Conservation (phyloP, 2,113 vertebrate species). For the Argyrosomus japonicus region DNA sequence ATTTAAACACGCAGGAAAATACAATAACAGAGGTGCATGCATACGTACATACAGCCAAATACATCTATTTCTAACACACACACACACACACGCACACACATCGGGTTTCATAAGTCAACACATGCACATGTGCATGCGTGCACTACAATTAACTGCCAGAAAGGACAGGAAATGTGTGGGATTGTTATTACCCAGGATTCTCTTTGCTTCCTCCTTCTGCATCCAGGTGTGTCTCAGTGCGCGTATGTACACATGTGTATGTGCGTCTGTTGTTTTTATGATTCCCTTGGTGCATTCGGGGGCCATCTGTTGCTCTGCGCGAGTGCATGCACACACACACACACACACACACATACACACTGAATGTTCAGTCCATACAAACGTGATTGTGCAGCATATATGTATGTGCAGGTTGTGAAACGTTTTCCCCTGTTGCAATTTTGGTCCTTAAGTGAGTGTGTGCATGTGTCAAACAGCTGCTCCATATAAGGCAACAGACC, state of each 20-base stretch:
- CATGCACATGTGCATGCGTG: background rate
- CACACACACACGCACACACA: background rate
- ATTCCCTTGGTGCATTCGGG: background rate
- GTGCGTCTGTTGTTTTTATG: conserved; percentile 10
- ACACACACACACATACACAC: background rate
- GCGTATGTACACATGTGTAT: background rate
- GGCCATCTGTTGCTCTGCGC: conserved; percentile 17
- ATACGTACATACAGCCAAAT: rapidly evolving
- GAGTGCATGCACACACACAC: background rate
- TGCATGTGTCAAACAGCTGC: conserved; percentile 32
- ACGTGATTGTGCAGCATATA: background rate
- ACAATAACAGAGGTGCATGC: background rate
- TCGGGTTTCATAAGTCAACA: conserved; percentile 1
- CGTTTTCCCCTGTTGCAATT: background rate
- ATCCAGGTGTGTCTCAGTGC: conserved; percentile 36
- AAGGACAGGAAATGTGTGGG: conserved; percentile 75
- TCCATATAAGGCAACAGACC: conserved; percentile 69
- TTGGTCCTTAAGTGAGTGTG: background rate
- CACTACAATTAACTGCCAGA: conserved; percentile 52
- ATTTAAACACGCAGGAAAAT: background rate
- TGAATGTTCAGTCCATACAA: background rate
- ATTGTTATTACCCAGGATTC: conserved; percentile 64
- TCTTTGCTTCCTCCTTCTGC: conserved; percentile 60
- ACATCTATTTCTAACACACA: background rate
- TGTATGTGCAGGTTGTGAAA: background rate